Base-by-base conservation (phyloP, 2,797 vertebrate genomes). In the Pteropus rufus region DNA sequence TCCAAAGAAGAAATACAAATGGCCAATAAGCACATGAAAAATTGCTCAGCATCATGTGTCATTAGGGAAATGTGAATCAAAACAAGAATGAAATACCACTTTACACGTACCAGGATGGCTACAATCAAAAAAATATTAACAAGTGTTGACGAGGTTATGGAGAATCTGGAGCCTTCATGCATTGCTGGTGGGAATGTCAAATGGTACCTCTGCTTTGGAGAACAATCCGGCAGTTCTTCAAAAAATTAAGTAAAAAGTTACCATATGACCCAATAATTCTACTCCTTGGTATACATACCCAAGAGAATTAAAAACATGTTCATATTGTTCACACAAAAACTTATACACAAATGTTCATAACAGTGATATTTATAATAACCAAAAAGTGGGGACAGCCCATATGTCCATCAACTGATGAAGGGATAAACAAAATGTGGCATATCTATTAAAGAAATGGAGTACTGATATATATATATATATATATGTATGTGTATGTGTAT, bases 181-280 rank as follows among this genome's bases (percentile, higher is more conserved):
- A 11, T 1, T 21, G 36, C 31, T 82, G 58, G 11, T 67, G 7
- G 18, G 10, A 41, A 73, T 41, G 18, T 46, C 72, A 91, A 88
- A 91, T 62, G n/a, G 44, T 76, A 29, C 7, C 10, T 10, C 12
- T 62, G 18, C 58, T 69, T 46, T 77, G 19, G 44, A 69, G 84
- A 93, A 92, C 49, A 86, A 31, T 10, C 46, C 60, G 67, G 39
- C 44, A 77, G 24, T 21, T 93, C 39, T 70, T 93, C 26, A 75
- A 49, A 82, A 54, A 95, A 21, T 67, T 81, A 62, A 95, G 24
- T 72, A 75, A 69, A 84, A 62, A 84, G 36, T 82, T 88, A 87
- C n/a, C n/a, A 26, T 34, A 70, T 76, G 44, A 95, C 29, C 41
- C 54, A 56, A 60, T 49, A 91, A 72, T 83, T 90, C 34, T 24